Base-by-base conservation (phyloP, 2,113 vertebrate species). In the Prunella himalayana region DNA sequence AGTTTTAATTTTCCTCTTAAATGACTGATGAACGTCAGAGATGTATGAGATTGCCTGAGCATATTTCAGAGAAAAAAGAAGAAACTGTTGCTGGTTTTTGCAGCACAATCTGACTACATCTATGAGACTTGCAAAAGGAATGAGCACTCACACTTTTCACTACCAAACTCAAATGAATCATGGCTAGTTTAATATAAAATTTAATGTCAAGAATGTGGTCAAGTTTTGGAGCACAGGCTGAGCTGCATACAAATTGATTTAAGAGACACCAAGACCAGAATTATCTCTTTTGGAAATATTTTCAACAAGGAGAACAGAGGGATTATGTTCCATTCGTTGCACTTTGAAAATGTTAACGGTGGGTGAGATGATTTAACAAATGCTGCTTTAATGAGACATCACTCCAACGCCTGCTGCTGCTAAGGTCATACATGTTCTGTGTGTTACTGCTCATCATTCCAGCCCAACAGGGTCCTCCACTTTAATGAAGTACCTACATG, bases 341-440 rank as follows among this genome's bases (percentile, higher is more conserved):
- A 54, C 80, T 86, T 65, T 9, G 21, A 51, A 91, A 88, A 92
- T 71, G 78, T 69, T 78, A 86, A 81, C 23, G 11, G 54, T 49
- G 83, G 51, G 21, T 64, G 50, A 90, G 54, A 39, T 23, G n/a
- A 75, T 94, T 94, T 84, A 94, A 89, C 72, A 82, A 95, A 95
- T 82, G 77, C 73, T 81, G 69, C 60, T 94, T 93, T 97, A 97
- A 98, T 97, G 97, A 98, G 96, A 94, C 90, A 88, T 75, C 66
- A 57, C 33, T 65, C 88, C 73, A 94, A 19, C 37, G 37, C 86
- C 41, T 86, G 71, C 88, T 79, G 86, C 75, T 95, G 94, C 53
- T 63, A 86, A 97, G 97, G 96, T 96, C 97, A 89, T 75, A 13
- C 24, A 69, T 87, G 95, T 90, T 63, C 86, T 84, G n/a, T 50